Evolutionary conservation across 2,888 invertebrate species (phyloP).

Genomic region (Chloromyia formosa): DNA sequence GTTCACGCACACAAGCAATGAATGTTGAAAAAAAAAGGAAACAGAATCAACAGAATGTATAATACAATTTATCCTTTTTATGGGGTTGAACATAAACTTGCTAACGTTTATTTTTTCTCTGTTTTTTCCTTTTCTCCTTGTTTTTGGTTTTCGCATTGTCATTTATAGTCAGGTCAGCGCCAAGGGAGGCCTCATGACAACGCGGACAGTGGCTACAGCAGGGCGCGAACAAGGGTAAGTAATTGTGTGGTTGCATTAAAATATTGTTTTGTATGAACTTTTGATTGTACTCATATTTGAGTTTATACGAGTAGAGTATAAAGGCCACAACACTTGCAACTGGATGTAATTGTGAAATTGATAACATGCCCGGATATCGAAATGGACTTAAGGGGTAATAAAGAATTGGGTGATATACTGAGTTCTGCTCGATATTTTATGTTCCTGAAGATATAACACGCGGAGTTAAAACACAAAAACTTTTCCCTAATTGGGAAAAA

Average conservation of each 20-base stretch:
- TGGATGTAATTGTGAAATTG: too few species aligned
- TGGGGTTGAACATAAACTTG: slow-evolving; percentile 8
- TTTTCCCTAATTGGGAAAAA: too few species aligned
- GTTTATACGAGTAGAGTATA: too few species aligned
- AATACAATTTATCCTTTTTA: slow-evolving; percentile 4
- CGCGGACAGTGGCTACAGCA: slow-evolving; percentile 67
- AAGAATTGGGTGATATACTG: too few species aligned
- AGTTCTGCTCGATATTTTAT: too few species aligned
- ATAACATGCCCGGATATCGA: too few species aligned
- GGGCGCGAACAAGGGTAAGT: slow-evolving; percentile 69
- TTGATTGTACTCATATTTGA: not conserved
- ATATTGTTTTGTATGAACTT: slow-evolving; percentile 5
- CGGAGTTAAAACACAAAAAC: too few species aligned
- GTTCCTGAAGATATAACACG: too few species aligned
- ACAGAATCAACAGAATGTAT: too few species aligned
- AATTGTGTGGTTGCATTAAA: not conserved
- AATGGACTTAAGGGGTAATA: too few species aligned
- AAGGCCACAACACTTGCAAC: too few species aligned
- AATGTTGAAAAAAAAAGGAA: not conserved
- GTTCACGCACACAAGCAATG: not conserved
- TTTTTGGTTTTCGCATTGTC: not conserved
- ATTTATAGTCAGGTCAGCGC: slow-evolving; percentile 50
- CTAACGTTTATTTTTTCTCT: slow-evolving; percentile 41
- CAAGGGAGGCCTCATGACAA: slow-evolving; percentile 59
- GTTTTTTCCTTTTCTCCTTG: slow-evolving; percentile 7